These are phyloP conservation scores for Tetramorium simillimum DNA, from an alignment of 1,140 invertebrate species.

Conservation along the genomic window DNA sequence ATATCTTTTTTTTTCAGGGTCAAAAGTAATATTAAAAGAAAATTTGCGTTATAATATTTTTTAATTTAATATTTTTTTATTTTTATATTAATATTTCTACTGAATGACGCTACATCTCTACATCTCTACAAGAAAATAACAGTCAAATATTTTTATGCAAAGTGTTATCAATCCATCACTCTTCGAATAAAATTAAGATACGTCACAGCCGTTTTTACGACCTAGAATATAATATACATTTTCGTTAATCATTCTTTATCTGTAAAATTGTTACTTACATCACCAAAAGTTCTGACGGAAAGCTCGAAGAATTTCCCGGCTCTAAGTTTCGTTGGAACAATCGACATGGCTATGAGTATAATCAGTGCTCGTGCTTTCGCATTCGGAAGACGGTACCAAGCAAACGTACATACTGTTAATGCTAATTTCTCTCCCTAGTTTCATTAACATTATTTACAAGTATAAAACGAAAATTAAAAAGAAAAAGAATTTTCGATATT, in stretches of 20 bases:
- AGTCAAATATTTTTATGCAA: not conserved
- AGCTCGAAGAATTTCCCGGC: constrained; percentile 55
- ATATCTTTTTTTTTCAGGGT: not conserved
- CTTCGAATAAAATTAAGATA: constrained; percentile 74
- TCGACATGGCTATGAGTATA: constrained; percentile 44
- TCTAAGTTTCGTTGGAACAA: constrained; percentile 32
- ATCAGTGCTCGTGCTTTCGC: constrained; percentile 26
- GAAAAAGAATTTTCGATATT: not conserved
- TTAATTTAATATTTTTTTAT: constrained; percentile 2
- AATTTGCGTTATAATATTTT: not conserved
- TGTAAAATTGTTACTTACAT: constrained; percentile 46
- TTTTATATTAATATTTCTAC: constrained; percentile 6
- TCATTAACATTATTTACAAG: not conserved
- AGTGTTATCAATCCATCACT: constrained; percentile 54
- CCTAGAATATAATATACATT: constrained; percentile 49
- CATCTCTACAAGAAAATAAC: not conserved
- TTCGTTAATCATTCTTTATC: not conserved
- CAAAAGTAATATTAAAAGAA: not conserved
- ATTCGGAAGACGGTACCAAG: constrained; percentile 51
- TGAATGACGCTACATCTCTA: not conserved
- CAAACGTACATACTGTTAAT: constrained; percentile 27
- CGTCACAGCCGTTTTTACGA: constrained; percentile 71
- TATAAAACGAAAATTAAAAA: not conserved
- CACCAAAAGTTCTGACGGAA: constrained; percentile 46
- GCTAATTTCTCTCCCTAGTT: constrained; percentile 41